Evolutionary conservation across 2,888 invertebrate genomes (phyloP), one percentile per base, ranked within the genome.

Genomic region (Drosophila kokeensis): DNA sequence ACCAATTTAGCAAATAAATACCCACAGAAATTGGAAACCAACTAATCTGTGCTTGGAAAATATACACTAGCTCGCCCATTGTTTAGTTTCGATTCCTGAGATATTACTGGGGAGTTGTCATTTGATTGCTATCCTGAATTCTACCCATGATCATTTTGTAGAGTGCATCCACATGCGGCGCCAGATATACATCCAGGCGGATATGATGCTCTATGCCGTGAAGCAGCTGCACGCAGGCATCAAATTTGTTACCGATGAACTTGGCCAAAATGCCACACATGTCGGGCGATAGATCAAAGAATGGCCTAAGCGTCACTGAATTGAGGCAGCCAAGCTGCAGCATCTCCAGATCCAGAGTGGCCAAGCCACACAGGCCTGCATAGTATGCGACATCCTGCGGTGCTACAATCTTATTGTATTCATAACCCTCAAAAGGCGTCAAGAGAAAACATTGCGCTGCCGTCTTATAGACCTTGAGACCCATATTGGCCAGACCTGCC

Each of bases 131-230:
- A 1, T 60, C 65, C 24, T 60, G 50, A 4, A 87, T 52, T n/a
- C 80, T 67, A 2, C 18, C 34, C 42, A 21, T 53, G 15, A 85
- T 89, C 63, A 72, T 74, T 1, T 27, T 36, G 27, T 77, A 89
- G 0, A 85, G 32, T 0, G 49, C 30, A 30, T 76, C 73, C 29
- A 85, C 73, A 69, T 85, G 85, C 0, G 85, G 85, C 0, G 87
- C 82, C 36, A 89, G n/a, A 50, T 85, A 85, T 11, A 85, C 67
- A 48, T 85, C 85, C 54, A 85, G 27, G 4, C 89, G 63, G 0
- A 89, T 58, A 7, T 69, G 62, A 27, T 45, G 34, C 58, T 85
- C 78, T 0, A 85, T 67, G 18, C 72, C 75, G 7, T 48, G 54
- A 18, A 85, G 59, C 10, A 80, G 38, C 4, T 18, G 15, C 1